These are phyloP conservation scores for Schizothorax lantsangensis DNA, from an alignment of 2,797 vertebrate genomes.

Conservation along the genomic window DNA sequence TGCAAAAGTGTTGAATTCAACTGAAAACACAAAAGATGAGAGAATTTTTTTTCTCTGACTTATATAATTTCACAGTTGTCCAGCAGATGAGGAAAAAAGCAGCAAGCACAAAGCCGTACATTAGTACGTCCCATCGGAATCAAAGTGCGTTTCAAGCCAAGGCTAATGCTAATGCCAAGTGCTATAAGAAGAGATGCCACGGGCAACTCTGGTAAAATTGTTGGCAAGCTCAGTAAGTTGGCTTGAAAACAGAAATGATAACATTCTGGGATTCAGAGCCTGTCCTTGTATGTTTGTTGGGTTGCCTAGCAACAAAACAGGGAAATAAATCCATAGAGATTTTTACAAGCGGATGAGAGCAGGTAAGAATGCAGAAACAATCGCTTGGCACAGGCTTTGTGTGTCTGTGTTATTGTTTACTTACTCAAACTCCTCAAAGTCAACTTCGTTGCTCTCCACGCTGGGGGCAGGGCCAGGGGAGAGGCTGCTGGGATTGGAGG, in stretches of 20 bases:
- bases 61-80: conserved; percentile 7
- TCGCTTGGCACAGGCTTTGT: not conserved
- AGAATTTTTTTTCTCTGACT: not conserved
- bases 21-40: conserved; percentile 2
- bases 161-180: conserved; percentile 3
- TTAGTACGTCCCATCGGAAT: not conserved
- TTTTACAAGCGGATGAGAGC: conserved; percentile 10
- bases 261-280: conserved; percentile 38
- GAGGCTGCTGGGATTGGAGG: conserved; percentile 83
- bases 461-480: conserved; percentile 80
- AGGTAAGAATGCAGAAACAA: conserved; percentile 19
- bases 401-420: conserved; percentile 64
- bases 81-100: not conserved
- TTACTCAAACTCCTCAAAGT: conserved; percentile 98
- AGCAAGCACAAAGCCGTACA: conserved; percentile 14
- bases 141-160: conserved; percentile 27
- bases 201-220: conserved; percentile 37
- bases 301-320: conserved; percentile 44
- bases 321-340: conserved; percentile 29
- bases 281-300: conserved; percentile 12
- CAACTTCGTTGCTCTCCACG: conserved; percentile 89
- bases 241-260: conserved; percentile 22
- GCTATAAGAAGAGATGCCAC: not conserved
- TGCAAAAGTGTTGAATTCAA: not conserved
- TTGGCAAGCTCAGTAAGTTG: conserved; percentile 23